Evolutionary conservation across 2,797 vertebrate genomes (phyloP).

Genomic region (Pseudomugil tenellus): DNA sequence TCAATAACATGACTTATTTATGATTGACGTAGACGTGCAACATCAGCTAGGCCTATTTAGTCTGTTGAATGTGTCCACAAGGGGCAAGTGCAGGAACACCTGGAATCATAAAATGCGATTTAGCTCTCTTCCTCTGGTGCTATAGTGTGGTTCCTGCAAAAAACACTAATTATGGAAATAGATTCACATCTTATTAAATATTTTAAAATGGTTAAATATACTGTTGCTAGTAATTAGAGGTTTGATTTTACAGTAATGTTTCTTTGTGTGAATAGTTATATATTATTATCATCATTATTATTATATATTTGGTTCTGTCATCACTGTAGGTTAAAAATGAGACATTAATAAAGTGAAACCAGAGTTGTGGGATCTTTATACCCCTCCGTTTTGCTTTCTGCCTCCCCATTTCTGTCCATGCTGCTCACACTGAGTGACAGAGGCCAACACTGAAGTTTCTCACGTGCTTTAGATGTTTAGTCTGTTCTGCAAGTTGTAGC

Average conservation of each 20-base stretch:
- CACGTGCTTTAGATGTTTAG: slow-evolving; percentile 24
- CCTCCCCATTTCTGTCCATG: slow-evolving; percentile 29
- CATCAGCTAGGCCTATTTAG: slow-evolving; percentile 49
- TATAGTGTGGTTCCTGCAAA: slow-evolving; percentile 15
- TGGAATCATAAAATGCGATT: slow-evolving; percentile 57
- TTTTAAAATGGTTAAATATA: neutral
- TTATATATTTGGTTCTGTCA: neutral
- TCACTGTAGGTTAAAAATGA: slow-evolving; percentile 1
- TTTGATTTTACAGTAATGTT: neutral
- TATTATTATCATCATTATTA: too few relatives aligned
- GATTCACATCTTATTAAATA: neutral
- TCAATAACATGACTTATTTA: slow-evolving; percentile 65
- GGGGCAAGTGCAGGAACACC: slow-evolving; percentile 51
- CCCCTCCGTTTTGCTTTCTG: slow-evolving; percentile 18
- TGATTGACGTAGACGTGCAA: slow-evolving; percentile 28
- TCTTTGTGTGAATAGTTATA: neutral
- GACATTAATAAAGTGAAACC: slow-evolving; percentile 45
- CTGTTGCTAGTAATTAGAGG: neutral
- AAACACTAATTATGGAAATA: too few relatives aligned
- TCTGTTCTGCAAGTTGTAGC: slow-evolving; percentile 14
- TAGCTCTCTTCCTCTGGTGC: slow-evolving; percentile 4
- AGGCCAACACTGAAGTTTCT: slow-evolving; percentile 45
- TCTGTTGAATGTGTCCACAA: slow-evolving; percentile 35
- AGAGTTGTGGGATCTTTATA: slow-evolving; percentile 48
- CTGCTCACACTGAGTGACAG: slow-evolving; percentile 55